Conservation (phyloP, 2,797 vertebrate species). For the Falco biarmicus region DNA sequence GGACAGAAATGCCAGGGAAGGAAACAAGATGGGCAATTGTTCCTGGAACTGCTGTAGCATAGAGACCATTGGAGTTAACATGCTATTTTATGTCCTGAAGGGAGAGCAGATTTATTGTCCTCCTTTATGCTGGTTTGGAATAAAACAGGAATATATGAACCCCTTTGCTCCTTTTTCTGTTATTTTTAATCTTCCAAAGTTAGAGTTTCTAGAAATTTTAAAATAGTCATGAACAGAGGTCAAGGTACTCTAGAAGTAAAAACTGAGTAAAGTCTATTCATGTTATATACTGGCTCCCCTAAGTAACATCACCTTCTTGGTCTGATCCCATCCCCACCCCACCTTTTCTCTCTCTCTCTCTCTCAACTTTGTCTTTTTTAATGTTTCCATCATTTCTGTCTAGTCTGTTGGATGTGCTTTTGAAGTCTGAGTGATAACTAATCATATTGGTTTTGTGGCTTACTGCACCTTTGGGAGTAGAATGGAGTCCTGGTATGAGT, state of each 20-base stretch:
- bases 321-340: fast-evolving
- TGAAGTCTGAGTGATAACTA: not conserved
- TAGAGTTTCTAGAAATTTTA: not conserved
- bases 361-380: not conserved
- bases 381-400: not conserved
- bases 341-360: not conserved
- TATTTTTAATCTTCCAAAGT: not conserved
- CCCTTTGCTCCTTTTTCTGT: not conserved
- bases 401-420: not conserved
- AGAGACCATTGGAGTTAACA: not conserved
- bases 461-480: not conserved
- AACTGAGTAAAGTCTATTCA: not conserved
- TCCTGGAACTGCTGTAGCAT: not conserved
- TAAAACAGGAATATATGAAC: not conserved
- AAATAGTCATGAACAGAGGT: not conserved
- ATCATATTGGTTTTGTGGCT: not conserved
- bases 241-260: not conserved
- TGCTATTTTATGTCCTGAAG: not conserved
- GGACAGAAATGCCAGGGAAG: not conserved
- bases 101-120: not conserved
- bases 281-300: not conserved
- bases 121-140: not conserved
- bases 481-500: not conserved
- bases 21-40: not conserved
- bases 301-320: not conserved